Percentiles rank a stretch among this genome's conserved stretches.
These are phyloP conservation scores for Eupleurogrammus muticus DNA, from an alignment of 2,797 vertebrate genomes.

Conservation along the genomic window DNA sequence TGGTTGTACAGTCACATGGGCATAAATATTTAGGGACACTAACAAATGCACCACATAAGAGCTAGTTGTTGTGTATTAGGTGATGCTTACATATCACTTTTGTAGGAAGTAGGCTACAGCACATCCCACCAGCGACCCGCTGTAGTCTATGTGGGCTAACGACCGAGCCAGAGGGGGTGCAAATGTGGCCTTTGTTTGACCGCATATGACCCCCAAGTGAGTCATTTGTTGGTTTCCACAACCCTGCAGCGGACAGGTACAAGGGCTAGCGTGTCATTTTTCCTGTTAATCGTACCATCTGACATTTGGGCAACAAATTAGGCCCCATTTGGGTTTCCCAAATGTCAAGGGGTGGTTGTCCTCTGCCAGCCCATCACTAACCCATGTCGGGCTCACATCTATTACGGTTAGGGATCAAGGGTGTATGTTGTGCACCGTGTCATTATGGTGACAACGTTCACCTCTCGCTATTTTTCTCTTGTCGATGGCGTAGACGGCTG, in stretches of 20 bases:
- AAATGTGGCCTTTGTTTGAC: conserved; percentile 15
- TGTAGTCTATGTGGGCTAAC: conserved; percentile 6
- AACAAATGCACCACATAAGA: too few species aligned
- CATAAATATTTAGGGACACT: background rate
- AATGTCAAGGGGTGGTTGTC: conserved; percentile 46
- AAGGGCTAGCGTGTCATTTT: conserved; percentile 24
- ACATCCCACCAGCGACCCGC: background rate
- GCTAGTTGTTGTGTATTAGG: too few species aligned
- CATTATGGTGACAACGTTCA: too few species aligned
- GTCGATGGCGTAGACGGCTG: too few species aligned
- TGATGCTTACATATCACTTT: background rate
- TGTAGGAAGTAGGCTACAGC: background rate
- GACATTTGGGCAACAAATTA: conserved; percentile 55
- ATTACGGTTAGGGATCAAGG: too few species aligned
- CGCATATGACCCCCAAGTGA: background rate
- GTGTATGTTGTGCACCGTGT: too few species aligned
- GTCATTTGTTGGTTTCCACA: conserved; percentile 21
- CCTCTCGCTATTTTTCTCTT: too few species aligned
- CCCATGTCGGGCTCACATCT: conserved; percentile 4
- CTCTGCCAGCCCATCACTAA: conserved; percentile 16
- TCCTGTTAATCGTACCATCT: conserved; percentile 23
- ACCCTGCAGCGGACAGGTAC: background rate
- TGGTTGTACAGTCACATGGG: background rate
- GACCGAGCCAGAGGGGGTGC: conserved; percentile 13
- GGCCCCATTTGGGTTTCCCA: conserved; percentile 22